Base-by-base conservation (phyloP, 1,140 invertebrate species). In the Procambarus virginalis region DNA sequence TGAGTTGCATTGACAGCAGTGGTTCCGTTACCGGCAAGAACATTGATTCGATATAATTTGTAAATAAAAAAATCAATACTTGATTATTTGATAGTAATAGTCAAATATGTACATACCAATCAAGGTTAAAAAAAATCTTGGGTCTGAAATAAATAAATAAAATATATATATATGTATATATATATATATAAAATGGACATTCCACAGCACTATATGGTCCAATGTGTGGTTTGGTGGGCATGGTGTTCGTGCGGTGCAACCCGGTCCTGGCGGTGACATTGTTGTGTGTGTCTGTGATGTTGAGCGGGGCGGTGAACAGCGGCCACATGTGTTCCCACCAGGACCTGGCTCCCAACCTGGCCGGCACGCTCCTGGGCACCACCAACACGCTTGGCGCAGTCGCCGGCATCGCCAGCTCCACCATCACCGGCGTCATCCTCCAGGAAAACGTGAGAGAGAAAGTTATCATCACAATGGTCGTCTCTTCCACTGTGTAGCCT, bases 311-410 rank as follows among this genome's bases (percentile, higher is more conserved):
- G 73, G 96, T 97, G 0, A 97, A 97, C 46, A 95, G 97, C 82
- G 97, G 97, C 0, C 98, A 96, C 94, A 95, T 97, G 92, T 96
- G 97, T 92, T 98, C 98, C 93, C 96, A 97, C 90, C 96, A 98
- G 94, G 97, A 97, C 94, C 94, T 98, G 68, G 96, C 97, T 0
- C 96, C 97, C 5, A 97, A 97, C 93, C 97, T 95, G 94, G 97
- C 97, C 22, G 97, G 97, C 78, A 96, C 96, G 1, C 93, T 97
- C 46, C 97, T 97, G 95, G 97, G 97, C 2, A 95, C 98, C 58
- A 96, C 97, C 0, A 98, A 98, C 93, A 97, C 97, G 0, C 96
- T 97, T 85, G 97, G 97, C 3, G 96, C 97, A 0, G 94, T 97
- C 2, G 46, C 93, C 10, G 94, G 94, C 22, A 92, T 94, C 78